Evolutionary conservation across 2,797 vertebrate species (phyloP), one percentile per base, ranked within the genome.

Genomic region (Lophius americanus): DNA sequence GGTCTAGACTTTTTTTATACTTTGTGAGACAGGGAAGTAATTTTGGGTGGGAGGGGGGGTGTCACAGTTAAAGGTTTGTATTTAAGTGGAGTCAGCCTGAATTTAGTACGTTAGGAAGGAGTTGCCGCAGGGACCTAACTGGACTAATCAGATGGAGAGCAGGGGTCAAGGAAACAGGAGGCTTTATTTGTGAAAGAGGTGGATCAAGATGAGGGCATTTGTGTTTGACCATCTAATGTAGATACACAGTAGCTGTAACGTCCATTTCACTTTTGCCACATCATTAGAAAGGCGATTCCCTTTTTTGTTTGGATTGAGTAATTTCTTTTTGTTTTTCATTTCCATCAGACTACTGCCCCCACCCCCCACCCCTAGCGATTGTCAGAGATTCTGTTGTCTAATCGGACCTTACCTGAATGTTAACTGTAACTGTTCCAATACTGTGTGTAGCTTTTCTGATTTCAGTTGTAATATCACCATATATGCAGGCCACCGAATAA

Each of bases 341-440:
- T 76, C 80, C 64, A 73, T 84, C 75, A 66, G 64, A 81, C 78
- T 85, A 71, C 84, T 81, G 67, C 82, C 82, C 85, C 79, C 76
- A 23, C 23, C 23, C 23, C 23, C 23, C 23, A 23, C 23, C 23
- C 23, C 23, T 23, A 23, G 23, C 23, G 23, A 1, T 23, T 23
- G 1, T 77, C 73, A 62, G 65, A 72, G 71, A 78, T 82, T 59
- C 66, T 83, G 79, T 79, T 73, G 80, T 85, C 70, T 75, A 81
- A 76, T 85, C 74, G 79, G 89, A 88, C 79, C 83, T 63, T 78
- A 75, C 89, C 81, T 91, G 88, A 91, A 88, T 92, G 90, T 91
- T 85, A 73, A 66, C 85, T 88, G 85, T 93, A 88, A 83, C 83
- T 85, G 88, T 90, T 87, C 68, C 78, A 76, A 88, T 87, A 78